Percentiles rank a stretch among this genome's conserved stretches.
Conservation (phyloP, 2,113 vertebrate species). For the Symphodus melops region DNA sequence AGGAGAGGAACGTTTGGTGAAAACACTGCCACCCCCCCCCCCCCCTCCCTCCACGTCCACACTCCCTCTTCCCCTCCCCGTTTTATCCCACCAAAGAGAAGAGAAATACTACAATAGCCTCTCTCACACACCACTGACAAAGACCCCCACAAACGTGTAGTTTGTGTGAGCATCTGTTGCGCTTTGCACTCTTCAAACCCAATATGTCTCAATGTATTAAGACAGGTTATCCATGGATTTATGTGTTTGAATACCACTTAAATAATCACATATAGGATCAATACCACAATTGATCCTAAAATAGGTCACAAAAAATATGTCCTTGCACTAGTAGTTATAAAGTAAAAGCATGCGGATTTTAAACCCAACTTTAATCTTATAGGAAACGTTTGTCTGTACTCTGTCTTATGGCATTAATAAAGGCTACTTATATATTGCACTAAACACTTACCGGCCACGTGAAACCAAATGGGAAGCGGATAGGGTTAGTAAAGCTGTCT, state of each 20-base stretch:
- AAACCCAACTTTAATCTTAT: no score
- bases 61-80: conserved; percentile 57
- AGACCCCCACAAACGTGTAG: conserved; percentile 77
- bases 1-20: conserved; percentile 66
- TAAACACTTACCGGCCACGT: conserved; percentile 94
- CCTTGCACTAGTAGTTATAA: background rate
- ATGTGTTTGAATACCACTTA: background rate
- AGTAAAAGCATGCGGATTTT: background rate
- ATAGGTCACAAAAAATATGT: background rate
- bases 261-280: no score
- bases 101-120: conserved; percentile 76
- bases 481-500: conserved; percentile 94
- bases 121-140: conserved; percentile 79
- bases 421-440: background rate
- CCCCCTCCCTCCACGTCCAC: conserved; percentile 14
- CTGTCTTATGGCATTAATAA: background rate
- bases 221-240: conserved; percentile 7
- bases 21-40: conserved; percentile 25
- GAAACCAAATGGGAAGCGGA: conserved; percentile 94
- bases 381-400: background rate
- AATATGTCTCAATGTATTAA: conserved; percentile 42
- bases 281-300: background rate
- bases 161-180: conserved; percentile 77
- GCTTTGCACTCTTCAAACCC: conserved; percentile 64
- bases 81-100: conserved; percentile 73